A percentile compares a stretch with the other conserved stretches of the same genome.
Evolutionary conservation across 2,888 invertebrate genomes (phyloP).

Genomic region (Marasmarcha lunaedactyla): DNA sequence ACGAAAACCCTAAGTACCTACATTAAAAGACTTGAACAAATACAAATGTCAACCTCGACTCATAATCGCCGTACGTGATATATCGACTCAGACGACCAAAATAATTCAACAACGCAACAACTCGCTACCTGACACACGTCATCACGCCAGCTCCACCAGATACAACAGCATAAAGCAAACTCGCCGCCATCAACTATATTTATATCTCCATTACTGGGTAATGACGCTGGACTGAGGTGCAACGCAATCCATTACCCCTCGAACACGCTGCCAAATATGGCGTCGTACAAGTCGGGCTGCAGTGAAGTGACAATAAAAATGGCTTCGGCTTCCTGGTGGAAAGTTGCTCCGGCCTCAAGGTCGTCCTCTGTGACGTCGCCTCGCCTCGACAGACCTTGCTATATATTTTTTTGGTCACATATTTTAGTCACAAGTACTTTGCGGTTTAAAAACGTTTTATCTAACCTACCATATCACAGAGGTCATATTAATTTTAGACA

Average conservation of each 20-base stretch:
- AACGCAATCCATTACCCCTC: not conserved
- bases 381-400: not conserved
- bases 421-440: not conserved
- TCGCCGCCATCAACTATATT: not conserved
- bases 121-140: no score
- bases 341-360: conserved; percentile 16
- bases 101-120: no score
- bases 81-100: no score
- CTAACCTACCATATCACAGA: no score
- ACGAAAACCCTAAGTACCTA: no score
- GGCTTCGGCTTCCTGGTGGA: conserved; percentile 14
- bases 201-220: not conserved
- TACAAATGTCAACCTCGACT: no score
- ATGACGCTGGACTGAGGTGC: not conserved
- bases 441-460: no score
- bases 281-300: not conserved
- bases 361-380: conserved; percentile 4
- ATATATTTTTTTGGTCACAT: not conserved
- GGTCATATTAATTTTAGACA: no score
- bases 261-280: not conserved
- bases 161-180: not conserved
- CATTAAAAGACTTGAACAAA: no score
- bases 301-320: not conserved
- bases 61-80: no score
- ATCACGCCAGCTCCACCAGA: no score